These are phyloP conservation scores for Drosophila simulans DNA, from an alignment of 1,140 invertebrate species.

Conservation along the genomic window DNA sequence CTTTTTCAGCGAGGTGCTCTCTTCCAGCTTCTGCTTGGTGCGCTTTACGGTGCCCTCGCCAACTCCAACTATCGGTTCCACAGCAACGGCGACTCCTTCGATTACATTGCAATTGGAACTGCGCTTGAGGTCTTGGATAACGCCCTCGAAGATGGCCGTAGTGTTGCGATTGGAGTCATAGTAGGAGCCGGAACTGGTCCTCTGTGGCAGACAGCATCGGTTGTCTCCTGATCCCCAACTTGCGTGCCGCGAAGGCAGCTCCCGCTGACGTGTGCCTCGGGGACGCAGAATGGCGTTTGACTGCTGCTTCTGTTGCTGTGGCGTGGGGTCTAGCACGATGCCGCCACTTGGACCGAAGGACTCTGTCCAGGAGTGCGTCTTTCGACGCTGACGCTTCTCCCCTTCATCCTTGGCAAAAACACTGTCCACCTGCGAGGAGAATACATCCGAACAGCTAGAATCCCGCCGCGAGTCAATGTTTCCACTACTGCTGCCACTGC, in stretches of 20 bases:
- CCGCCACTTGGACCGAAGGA: slow-evolving; percentile 83
- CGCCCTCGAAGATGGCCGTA: slow-evolving; percentile 78
- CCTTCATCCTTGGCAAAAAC: slow-evolving; percentile 89
- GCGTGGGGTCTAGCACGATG: slow-evolving; percentile 85
- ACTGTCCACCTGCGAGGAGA: slow-evolving; percentile 89
- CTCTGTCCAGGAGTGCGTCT: slow-evolving; percentile 81
- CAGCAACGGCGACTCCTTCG: slow-evolving; percentile 80
- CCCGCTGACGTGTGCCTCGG: slow-evolving; percentile 84
- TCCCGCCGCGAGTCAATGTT: slow-evolving; percentile 37
- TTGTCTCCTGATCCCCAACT: slow-evolving; percentile 92
- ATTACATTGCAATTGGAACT: slow-evolving; percentile 59
- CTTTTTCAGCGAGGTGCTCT: slow-evolving; percentile 86
- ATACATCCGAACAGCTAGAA: slow-evolving; percentile 86
- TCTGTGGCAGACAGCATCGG: slow-evolving; percentile 87
- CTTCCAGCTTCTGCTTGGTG: slow-evolving; percentile 91
- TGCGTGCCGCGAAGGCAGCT: slow-evolving; percentile 90
- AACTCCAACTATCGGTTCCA: slow-evolving; percentile 64
- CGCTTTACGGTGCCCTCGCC: slow-evolving; percentile 89
- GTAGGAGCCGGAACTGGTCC: slow-evolving; percentile 91
- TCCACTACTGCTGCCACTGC: slow-evolving; percentile 1
- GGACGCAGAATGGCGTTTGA: slow-evolving; percentile 43
- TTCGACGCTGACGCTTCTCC: slow-evolving; percentile 69
- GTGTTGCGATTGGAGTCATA: slow-evolving; percentile 87
- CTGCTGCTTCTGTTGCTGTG: slow-evolving; percentile 39
- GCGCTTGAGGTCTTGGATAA: slow-evolving; percentile 79